Evolutionary conservation across 2,113 vertebrate genomes (phyloP).

Genomic region (Chloropsis hardwickii): DNA sequence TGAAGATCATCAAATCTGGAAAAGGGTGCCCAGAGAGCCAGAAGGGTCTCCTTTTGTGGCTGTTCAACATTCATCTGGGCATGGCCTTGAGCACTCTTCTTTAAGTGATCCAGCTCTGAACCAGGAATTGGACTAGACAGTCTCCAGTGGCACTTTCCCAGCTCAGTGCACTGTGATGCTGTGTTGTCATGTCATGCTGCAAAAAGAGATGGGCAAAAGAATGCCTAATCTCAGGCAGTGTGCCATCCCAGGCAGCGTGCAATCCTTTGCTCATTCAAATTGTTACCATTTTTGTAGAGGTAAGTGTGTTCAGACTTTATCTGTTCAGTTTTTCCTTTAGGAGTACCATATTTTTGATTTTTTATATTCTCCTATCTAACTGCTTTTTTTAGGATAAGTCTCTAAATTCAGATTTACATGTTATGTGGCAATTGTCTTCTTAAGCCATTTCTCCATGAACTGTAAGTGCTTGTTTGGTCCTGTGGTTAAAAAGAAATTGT

Average conservation of each 20-base stretch:
- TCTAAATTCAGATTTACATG: not conserved
- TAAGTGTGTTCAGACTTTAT: not conserved
- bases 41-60: not conserved
- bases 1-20: not conserved
- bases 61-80: not conserved
- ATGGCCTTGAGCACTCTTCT: not conserved
- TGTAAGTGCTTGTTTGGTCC: not conserved
- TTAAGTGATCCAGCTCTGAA: not conserved
- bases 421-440: not conserved
- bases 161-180: not conserved
- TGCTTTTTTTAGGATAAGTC: not conserved
- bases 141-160: not conserved
- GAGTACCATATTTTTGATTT: not conserved
- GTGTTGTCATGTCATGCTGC: fast-evolving
- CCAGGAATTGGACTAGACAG: not conserved
- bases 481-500: not conserved
- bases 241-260: not conserved
- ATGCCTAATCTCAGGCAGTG: not conserved
- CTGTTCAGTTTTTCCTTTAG: not conserved
- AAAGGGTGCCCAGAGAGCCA: not conserved
- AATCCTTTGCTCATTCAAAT: not conserved
- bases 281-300: not conserved
- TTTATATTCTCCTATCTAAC: not conserved
- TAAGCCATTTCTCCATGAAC: not conserved
- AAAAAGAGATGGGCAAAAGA: not conserved